These are phyloP conservation scores for Meganola albula DNA, from an alignment of 2,888 invertebrate species.

Conservation along the genomic window DNA sequence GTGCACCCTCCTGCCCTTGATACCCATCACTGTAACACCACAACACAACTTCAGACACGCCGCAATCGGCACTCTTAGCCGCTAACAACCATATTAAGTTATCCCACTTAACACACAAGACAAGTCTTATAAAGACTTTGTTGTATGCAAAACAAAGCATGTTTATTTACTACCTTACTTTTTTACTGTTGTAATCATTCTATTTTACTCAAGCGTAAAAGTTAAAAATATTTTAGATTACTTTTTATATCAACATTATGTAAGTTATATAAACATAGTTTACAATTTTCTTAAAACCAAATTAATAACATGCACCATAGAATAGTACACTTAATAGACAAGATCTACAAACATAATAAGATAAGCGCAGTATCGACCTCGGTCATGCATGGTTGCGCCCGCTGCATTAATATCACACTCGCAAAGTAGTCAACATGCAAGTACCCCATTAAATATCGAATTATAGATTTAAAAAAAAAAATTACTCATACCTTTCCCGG, in stretches of 20 bases:
- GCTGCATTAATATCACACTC: constrained; percentile 20
- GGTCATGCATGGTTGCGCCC: constrained; percentile 44
- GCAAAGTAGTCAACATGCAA: constrained; percentile 21
- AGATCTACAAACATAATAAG: constrained; percentile 38
- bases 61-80: too few species aligned
- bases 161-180: too few species aligned
- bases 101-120: too few species aligned
- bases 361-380: constrained; percentile 42
- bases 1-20: constrained; percentile 98
- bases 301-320: constrained; percentile 38
- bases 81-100: too few species aligned
- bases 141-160: too few species aligned
- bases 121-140: too few species aligned
- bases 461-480: not conserved
- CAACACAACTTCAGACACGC: constrained; percentile 54
- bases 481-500: constrained; percentile 90
- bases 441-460: constrained; percentile 11
- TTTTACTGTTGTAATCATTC: too few species aligned
- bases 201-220: too few species aligned
- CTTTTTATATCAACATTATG: too few species aligned
- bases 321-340: constrained; percentile 31
- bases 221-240: too few species aligned
- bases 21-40: constrained; percentile 95
- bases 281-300: constrained; percentile 23
- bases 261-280: constrained; percentile 6